Conservation (phyloP, 2,797 vertebrate genomes). For the Chaetodon trifasciatus region DNA sequence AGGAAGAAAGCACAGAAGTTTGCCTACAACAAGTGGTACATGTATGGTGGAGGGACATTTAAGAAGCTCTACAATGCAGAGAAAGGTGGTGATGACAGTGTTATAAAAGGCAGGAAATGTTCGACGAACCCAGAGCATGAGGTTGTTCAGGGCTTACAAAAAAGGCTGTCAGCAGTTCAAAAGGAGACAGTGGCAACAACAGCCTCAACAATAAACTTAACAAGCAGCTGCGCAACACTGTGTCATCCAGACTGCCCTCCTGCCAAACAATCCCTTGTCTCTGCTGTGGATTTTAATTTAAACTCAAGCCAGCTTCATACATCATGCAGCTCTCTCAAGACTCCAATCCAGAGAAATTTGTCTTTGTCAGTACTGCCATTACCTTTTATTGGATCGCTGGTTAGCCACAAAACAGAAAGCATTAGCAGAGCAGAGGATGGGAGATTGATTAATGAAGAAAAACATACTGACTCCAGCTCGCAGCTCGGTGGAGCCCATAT, state of each 20-base stretch:
- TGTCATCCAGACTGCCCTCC: constrained; percentile 40
- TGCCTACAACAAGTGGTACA: constrained; percentile 96
- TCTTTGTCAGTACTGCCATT: constrained; percentile 68
- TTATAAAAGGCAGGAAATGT: constrained; percentile 76
- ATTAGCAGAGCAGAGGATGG: constrained; percentile 44
- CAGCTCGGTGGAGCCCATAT: constrained; percentile 66
- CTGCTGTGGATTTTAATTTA: constrained; percentile 47
- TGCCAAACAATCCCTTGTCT: constrained; percentile 34
- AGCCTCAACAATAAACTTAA: constrained; percentile 24
- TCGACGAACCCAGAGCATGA: constrained; percentile 62
- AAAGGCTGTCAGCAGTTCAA: constrained; percentile 27
- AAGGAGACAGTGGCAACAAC: constrained; percentile 50
- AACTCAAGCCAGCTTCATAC: constrained; percentile 43
- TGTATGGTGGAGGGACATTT: constrained; percentile 95
- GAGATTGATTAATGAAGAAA: constrained; percentile 31
- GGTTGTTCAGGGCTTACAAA: constrained; percentile 64
- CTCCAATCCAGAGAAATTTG: constrained; percentile 62
- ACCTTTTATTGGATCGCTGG: constrained; percentile 41
- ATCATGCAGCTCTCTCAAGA: constrained; percentile 53
- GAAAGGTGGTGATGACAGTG: constrained; percentile 72
- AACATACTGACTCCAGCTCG: constrained; percentile 38
- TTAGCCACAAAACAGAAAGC: constrained; percentile 38
- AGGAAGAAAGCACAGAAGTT: constrained; percentile 91
- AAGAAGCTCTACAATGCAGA: constrained; percentile 91
- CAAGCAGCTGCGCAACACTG: constrained; percentile 43